Evolutionary conservation across 2,888 invertebrate species (phyloP).

Genomic region (Hedya salicella): DNA sequence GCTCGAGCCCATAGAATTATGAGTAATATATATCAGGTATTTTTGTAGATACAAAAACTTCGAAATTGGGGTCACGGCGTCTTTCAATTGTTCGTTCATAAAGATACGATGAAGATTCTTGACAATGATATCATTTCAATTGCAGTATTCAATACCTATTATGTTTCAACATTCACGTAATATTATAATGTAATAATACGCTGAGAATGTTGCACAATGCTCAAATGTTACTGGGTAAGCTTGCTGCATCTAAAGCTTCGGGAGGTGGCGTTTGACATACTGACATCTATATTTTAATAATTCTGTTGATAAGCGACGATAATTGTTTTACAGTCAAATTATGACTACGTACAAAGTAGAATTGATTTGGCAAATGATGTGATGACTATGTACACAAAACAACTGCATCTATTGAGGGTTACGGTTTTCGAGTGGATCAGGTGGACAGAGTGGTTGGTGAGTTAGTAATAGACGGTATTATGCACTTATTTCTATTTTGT

Average conservation of each 20-base stretch:
- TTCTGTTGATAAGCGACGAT: neutral
- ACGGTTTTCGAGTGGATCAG: too few species aligned
- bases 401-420: too few species aligned
- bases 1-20: too few species aligned
- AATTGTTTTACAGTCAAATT: neutral
- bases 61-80: neutral
- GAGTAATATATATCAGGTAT: too few species aligned
- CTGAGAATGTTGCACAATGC: slow-evolving; percentile 44
- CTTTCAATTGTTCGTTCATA: neutral
- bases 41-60: too few species aligned
- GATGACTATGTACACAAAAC: too few species aligned
- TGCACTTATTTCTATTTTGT: too few species aligned
- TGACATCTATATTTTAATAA: neutral
- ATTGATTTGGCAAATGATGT: too few species aligned
- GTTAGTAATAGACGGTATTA: too few species aligned
- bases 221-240: slow-evolving; percentile 47
- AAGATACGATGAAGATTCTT: neutral
- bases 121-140: slow-evolving; percentile 17
- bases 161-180: slow-evolving; percentile 33
- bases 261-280: neutral
- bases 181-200: slow-evolving; percentile 36
- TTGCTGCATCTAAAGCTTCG: slow-evolving; percentile 16
- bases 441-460: too few species aligned
- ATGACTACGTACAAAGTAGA: neutral
- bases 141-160: slow-evolving; percentile 28